A percentile compares a stretch with the other conserved stretches of the same genome.
These are phyloP conservation scores for Palythoa heliodiscus DNA, from an alignment of 92 coral and sea anemone species.

Conservation along the genomic window DNA sequence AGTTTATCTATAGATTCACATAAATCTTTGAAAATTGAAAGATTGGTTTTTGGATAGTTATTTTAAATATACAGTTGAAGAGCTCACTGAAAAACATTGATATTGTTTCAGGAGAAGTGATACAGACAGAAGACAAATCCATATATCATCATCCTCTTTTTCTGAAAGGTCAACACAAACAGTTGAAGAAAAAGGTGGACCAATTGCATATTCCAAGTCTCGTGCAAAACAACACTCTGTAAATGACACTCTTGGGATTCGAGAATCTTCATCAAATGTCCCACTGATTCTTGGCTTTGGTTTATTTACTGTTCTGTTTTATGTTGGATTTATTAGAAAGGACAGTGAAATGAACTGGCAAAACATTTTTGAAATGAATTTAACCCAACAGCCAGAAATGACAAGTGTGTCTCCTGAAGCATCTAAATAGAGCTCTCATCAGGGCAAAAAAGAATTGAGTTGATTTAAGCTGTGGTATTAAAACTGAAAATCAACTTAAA, in stretches of 20 bases:
- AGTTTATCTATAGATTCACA: too few relatives aligned
- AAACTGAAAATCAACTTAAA: background rate
- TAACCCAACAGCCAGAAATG: conserved; percentile 43
- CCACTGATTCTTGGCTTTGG: conserved; percentile 65
- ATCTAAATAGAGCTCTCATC: background rate
- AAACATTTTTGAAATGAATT: conserved; percentile 49
- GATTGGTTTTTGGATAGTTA: too few relatives aligned
- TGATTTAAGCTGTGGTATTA: background rate
- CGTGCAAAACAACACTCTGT: conserved; percentile 76
- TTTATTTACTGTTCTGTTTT: conserved; percentile 58
- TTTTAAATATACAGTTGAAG: too few relatives aligned
- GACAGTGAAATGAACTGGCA: conserved; percentile 52
- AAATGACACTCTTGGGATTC: conserved; percentile 60
- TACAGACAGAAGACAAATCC: conserved; percentile 5
- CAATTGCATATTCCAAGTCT: conserved; percentile 86
- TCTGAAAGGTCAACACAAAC: conserved; percentile 2
- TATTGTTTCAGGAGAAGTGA: background rate
- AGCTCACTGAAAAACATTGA: background rate
- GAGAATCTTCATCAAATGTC: conserved; percentile 51
- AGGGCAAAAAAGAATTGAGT: background rate
- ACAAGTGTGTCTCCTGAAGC: background rate
- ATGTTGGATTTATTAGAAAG: conserved; percentile 63
- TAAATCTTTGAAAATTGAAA: too few relatives aligned
- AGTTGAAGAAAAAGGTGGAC: conserved; percentile 52
- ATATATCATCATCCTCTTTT: conserved; percentile 1